Base-by-base conservation (phyloP, 2,797 vertebrate species). In the Erethizon dorsatum region DNA sequence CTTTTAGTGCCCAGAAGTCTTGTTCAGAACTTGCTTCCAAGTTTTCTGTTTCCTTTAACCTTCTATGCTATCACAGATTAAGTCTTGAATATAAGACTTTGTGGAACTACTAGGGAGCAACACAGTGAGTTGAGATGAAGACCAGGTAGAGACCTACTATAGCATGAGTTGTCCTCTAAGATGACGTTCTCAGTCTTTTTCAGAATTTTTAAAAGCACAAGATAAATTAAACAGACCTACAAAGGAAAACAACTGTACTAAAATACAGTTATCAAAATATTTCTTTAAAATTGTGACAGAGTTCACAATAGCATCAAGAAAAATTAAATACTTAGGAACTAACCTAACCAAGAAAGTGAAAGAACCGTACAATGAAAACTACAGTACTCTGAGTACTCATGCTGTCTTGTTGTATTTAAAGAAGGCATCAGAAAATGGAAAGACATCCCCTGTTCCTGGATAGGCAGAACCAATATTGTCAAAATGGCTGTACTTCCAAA, bases 191-290 rank as follows among this genome's bases (percentile, higher is more conserved):
- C 67, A 17, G 37, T 56, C 26, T 56, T 96, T 91, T 95, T 73
- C 50, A 73, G 22, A 83, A 85, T 83, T 90, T 95, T 94, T 90
- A 69, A 79, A 83, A 65, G 69, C 45, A 52, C 75, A 80, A 90
- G n/a, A 69, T 92, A 83, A 86, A 65, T 82, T 63, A 63, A 17
- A 77, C 63, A 86, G n/a, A 52, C 45, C 78, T 75, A 80, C 71
- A 84, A 92, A 94, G 37, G 45, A 73, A 86, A 97, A 75, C 56
- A 89, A 91, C 33, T 67, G 17, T 85, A 89, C 77, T 83, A 79
- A 88, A 96, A 95, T 92, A 83, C 50, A 90, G 26, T 80, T 95
- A 94, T 86, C 26, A 69, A 92, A 88, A 82, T 90, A n/a, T 86
- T 85, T 77, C 69, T 79, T 1, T 0, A 75, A 69, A 92, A 75